Percentiles rank a stretch among this genome's conserved stretches.
These are phyloP conservation scores for Ploceus nigricollis DNA, from an alignment of 2,113 vertebrate genomes.

Conservation along the genomic window DNA sequence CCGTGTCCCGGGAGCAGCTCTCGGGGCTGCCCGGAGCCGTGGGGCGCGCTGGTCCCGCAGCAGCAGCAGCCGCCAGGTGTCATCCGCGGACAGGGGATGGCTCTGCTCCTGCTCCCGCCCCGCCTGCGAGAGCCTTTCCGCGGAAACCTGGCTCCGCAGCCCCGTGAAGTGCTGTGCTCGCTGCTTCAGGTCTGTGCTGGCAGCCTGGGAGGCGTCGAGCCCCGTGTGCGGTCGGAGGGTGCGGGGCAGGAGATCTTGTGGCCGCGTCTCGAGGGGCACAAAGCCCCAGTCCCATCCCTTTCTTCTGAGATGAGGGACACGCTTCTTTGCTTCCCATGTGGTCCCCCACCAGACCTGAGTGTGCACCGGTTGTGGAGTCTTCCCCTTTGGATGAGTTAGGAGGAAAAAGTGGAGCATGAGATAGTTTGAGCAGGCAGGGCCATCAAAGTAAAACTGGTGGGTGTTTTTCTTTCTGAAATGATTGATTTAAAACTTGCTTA, in stretches of 20 bases:
- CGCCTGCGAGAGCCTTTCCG: not conserved
- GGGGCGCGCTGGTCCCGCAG: not conserved
- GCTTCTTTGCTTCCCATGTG: rapidly evolving
- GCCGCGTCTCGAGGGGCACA: not conserved
- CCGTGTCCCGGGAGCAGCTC: not conserved
- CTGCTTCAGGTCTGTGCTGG: not conserved
- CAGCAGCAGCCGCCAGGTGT: slow-evolving; percentile 42
- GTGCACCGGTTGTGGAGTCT: rapidly evolving
- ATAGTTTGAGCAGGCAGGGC: not conserved
- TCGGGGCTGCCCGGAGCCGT: not conserved
- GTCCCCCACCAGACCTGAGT: not conserved
- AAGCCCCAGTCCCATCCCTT: not conserved
- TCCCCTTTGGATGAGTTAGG: not conserved
- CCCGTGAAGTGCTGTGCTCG: rapidly evolving
- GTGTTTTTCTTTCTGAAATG: not conserved
- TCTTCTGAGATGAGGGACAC: rapidly evolving
- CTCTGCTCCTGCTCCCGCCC: not conserved
- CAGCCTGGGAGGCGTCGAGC: not conserved
- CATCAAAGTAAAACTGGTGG: not conserved
- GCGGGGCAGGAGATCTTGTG: not conserved
- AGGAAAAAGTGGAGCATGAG: not conserved
- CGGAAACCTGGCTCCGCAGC: not conserved
- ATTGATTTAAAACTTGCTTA: not conserved
- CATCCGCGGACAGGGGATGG: not conserved
- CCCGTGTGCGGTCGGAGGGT: not conserved